A percentile compares a stretch with the other conserved stretches of the same genome.
These are phyloP conservation scores for Leptinotarsa texana DNA, from an alignment of 1,140 invertebrate genomes.

Conservation along the genomic window DNA sequence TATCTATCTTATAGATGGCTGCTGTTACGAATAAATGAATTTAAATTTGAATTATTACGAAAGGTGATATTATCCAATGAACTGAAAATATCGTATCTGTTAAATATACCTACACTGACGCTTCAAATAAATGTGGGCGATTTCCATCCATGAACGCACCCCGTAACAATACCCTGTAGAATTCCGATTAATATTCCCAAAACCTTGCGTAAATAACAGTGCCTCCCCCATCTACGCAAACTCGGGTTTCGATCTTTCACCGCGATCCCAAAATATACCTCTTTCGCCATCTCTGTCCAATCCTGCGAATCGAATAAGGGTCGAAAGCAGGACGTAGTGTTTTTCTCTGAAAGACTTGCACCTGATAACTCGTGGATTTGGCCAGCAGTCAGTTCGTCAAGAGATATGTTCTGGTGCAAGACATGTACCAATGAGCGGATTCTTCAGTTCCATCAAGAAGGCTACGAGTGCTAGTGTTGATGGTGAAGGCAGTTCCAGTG, in stretches of 20 bases:
- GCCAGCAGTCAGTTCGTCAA: conserved; percentile 32
- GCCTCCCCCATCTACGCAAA: conserved; percentile 1
- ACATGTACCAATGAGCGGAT: conserved; percentile 50
- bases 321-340: background rate
- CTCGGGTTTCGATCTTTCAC: conserved; percentile 2
- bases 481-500: conserved; percentile 36
- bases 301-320: conserved; percentile 1
- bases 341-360: conserved; percentile 7
- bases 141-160: no score
- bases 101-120: background rate
- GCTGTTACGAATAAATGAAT: no score
- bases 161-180: background rate
- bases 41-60: no score
- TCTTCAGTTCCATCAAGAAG: conserved; percentile 51
- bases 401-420: conserved; percentile 31
- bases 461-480: conserved; percentile 42
- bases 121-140: no score
- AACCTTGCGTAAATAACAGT: conserved; percentile 10
- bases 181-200: background rate
- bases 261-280: background rate
- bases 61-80: no score
- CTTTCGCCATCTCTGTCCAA: conserved; percentile 4
- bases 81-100: no score
- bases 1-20: no score
- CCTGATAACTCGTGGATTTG: conserved; percentile 38